phyloP scores from a whole-genome alignment of 2,888 invertebrate genomes.

The Caenorhabditis uteleia region DNA sequence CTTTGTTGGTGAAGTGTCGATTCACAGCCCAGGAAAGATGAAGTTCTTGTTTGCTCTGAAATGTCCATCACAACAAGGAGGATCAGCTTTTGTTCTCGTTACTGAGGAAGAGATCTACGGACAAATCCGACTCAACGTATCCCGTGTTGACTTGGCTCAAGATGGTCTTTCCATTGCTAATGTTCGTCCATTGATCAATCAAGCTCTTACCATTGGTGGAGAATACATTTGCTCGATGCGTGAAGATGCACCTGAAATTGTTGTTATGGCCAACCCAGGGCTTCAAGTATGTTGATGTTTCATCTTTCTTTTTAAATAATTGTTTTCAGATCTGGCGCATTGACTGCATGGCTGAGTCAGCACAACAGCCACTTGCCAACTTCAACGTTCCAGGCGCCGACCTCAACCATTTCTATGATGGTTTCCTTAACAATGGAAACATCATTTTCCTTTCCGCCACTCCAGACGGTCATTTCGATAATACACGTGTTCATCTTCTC shows the following conservation, averaged over 20 bases:
- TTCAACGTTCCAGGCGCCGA: constrained; percentile 64
- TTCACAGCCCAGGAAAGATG: constrained; percentile 59
- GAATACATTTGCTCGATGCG: constrained; percentile 65
- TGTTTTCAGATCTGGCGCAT: constrained; percentile 48
- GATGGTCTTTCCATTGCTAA: constrained; percentile 62
- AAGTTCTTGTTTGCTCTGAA: constrained; percentile 66
- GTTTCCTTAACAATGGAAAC: constrained; percentile 63
- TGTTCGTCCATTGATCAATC: constrained; percentile 53
- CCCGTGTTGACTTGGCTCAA: constrained; percentile 56
- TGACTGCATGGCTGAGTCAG: constrained; percentile 46
- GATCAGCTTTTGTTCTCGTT: constrained; percentile 60
- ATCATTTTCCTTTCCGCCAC: constrained; percentile 64
- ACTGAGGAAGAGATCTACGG: constrained; percentile 48
- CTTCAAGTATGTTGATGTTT: constrained; percentile 50
- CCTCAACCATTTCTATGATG: constrained; percentile 67
- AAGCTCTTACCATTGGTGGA: constrained; percentile 56
- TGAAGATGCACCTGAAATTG: constrained; percentile 66
- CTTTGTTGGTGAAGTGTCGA: constrained; percentile 59
- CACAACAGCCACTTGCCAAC: constrained; percentile 53
- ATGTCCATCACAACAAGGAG: constrained; percentile 56
- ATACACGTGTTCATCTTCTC: constrained; percentile 62
- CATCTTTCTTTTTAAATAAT: neutral
- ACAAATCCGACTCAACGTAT: constrained; percentile 54
- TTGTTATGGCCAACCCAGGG: constrained; percentile 64
- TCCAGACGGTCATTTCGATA: constrained; percentile 66